Conservation (phyloP, 2,888 invertebrate species). For the Zelleria hepariella region DNA sequence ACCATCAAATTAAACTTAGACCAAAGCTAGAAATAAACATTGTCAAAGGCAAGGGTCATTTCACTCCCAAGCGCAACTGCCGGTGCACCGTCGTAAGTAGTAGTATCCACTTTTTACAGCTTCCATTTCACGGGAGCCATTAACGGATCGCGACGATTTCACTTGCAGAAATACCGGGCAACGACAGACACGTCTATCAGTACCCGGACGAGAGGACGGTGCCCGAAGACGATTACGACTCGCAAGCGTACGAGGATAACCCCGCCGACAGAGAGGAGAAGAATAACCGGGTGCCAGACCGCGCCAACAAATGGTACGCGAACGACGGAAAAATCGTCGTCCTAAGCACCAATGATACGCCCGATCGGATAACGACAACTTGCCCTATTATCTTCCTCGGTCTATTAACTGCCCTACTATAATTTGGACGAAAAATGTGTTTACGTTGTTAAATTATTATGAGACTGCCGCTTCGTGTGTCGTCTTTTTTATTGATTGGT, state of each 20-base stretch:
- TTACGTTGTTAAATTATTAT: constrained; percentile 7
- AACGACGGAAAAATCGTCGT: constrained; percentile 51
- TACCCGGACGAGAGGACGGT: constrained; percentile 52
- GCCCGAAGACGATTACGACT: constrained; percentile 57
- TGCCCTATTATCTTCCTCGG: constrained; percentile 28
- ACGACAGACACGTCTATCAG: constrained; percentile 57
- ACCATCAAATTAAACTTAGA: too few species aligned
- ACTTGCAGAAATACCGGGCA: constrained; percentile 61
- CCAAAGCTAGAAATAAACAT: too few species aligned
- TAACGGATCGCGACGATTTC: background rate
- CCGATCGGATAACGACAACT: constrained; percentile 16
- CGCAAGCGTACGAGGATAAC: constrained; percentile 53
- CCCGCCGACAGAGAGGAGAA: constrained; percentile 42
- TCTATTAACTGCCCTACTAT: constrained; percentile 10
- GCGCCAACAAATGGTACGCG: constrained; percentile 67
- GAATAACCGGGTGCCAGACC: constrained; percentile 60
- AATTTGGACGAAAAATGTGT: background rate
- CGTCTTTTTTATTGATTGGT: background rate
- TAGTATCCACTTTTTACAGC: background rate
- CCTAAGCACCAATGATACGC: constrained; percentile 30
- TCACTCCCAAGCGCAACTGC: background rate
- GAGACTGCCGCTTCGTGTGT: constrained; percentile 6
- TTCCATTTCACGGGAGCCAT: constrained; percentile 1
- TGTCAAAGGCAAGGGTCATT: too few species aligned
- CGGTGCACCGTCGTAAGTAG: background rate